Percentiles rank a stretch among this genome's conserved stretches.
Conservation (phyloP, 2,797 vertebrate species). For the Propithecus perrieri region DNA sequence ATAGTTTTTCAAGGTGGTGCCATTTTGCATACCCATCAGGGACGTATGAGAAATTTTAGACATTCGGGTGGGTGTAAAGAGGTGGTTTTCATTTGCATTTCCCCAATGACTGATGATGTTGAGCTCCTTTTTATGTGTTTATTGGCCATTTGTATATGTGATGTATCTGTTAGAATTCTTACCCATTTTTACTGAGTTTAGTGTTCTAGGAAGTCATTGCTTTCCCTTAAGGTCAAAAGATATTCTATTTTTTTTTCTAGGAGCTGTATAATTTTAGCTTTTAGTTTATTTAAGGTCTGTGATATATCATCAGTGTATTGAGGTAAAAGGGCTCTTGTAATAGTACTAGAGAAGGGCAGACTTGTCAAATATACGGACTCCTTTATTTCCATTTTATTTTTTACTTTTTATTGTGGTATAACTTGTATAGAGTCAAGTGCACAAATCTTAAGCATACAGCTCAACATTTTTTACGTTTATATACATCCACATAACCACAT, state of each 20-base stretch:
- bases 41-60: neutral
- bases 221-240: neutral
- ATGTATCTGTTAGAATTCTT: neutral
- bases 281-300: slow-evolving; percentile 2
- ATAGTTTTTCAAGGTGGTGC: neutral
- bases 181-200: slow-evolving; percentile 29
- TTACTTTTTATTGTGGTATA: neutral
- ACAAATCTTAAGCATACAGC: neutral
- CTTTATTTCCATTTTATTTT: slow-evolving; percentile 24
- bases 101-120: neutral
- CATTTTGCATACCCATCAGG: neutral
- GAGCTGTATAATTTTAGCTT: neutral
- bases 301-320: neutral
- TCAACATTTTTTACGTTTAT: neutral
- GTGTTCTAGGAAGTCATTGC: neutral
- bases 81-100: neutral
- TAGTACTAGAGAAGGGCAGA: neutral
- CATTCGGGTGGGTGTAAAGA: neutral
- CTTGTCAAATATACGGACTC: neutral
- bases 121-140: neutral
- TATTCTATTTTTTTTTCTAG: neutral
- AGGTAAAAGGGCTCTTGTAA: neutral
- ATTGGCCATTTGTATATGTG: neutral
- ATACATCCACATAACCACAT: neutral
- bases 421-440: neutral